Evolutionary conservation across 2,888 invertebrate species (phyloP), one percentile per base, ranked within the genome.

Genomic region (Arctia plantaginis): DNA sequence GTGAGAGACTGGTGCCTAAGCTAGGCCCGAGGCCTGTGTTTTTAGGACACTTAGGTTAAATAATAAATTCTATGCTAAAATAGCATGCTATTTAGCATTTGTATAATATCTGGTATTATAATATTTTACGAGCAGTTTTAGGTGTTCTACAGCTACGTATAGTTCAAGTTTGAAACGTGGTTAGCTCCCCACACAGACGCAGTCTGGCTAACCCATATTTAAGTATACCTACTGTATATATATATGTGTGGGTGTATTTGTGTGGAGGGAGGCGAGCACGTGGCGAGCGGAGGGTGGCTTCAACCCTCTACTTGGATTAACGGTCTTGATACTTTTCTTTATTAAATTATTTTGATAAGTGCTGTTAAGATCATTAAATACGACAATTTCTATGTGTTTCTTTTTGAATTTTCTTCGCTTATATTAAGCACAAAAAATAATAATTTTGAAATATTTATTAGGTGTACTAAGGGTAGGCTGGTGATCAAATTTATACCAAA

Each of bases 201-300:
- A 71, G 64, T 47, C 47, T 44, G 81, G 84, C 88, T 93, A 93
- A 93, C 93, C 92, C 92, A 93, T 91, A 93, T 93, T 92, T 91
- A 89, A 89, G 88, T 88, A 87, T 91, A 90, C 62, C 35, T 89
- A 87, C 86, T 84, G 82, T 80, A 80, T 82, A 85, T 85, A 84
- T 85, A 6, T 35, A 81, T 73, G 59, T 81, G 74, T 77, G 39
- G 78, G 23, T 69, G 41, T 72, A 20, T 71, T 76, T 82, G 81
- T 84, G 82, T 66, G 78, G 76, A 77, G 80, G 86, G 85, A 89
- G 88, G 90, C 77, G 86, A 90, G 90, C 92, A 93, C 92, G 93
- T 92, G 93, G 91, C 90, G 86, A 86, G 86, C 82, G 90, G 89
- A 88, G 90, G 90, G 90, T 82, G 86, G 84, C 78, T 74, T 78